A percentile compares a stretch with the other conserved stretches of the same genome.
phyloP scores from a whole-genome alignment of 1,140 invertebrate genomes.

The Eciton burchellii region DNA sequence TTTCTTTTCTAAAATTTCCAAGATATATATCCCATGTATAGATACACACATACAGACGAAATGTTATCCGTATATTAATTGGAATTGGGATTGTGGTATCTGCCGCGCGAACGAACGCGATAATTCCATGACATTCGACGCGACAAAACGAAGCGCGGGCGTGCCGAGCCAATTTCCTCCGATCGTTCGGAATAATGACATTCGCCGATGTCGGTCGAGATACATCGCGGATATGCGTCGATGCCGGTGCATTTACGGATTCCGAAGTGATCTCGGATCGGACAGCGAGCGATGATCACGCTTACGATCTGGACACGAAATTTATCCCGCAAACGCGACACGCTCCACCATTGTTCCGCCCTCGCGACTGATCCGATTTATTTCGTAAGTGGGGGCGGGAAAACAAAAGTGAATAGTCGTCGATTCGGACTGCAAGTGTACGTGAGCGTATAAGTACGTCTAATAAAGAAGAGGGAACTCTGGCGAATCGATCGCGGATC shows the following conservation, averaged over 20 bases:
- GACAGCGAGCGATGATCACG: background rate
- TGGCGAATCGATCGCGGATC: too few relatives aligned
- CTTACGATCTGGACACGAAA: background rate
- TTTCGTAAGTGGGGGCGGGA: background rate
- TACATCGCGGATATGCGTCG: background rate
- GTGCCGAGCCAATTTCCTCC: background rate
- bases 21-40: too few relatives aligned
- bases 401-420: too few relatives aligned
- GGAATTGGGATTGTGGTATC: background rate
- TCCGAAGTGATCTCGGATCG: background rate
- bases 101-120: too few relatives aligned
- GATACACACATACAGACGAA: too few relatives aligned
- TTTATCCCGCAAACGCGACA: background rate
- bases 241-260: background rate
- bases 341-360: background rate
- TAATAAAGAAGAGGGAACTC: too few relatives aligned
- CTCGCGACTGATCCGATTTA: background rate
- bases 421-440: too few relatives aligned
- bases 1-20: too few relatives aligned
- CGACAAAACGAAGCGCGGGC: background rate
- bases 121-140: background rate
- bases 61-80: background rate
- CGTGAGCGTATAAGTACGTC: background rate
- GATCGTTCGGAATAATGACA: constrained; percentile 8
- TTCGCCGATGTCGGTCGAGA: background rate